These are phyloP conservation scores for Sphinx pinastri DNA, from an alignment of 2,888 invertebrate genomes.

Conservation along the genomic window DNA sequence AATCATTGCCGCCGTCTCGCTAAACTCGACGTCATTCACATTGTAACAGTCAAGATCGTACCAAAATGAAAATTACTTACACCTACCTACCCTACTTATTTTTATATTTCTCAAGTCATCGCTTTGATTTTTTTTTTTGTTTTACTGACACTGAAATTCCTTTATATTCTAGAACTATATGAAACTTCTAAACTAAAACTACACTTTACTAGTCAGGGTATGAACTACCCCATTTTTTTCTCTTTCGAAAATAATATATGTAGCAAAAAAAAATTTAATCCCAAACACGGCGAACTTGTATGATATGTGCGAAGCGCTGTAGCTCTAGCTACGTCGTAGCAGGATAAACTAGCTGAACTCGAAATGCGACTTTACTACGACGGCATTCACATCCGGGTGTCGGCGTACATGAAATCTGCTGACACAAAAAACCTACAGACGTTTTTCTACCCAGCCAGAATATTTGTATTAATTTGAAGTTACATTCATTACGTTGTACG, in stretches of 20 bases:
- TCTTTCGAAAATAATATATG: no score
- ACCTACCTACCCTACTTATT: conserved; percentile 24
- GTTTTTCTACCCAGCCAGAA: background rate
- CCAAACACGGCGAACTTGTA: no score
- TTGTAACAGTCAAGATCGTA: conserved; percentile 58
- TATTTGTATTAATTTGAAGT: no score
- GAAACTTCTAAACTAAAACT: no score
- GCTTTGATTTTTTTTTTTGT: background rate
- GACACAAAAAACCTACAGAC: conserved; percentile 4
- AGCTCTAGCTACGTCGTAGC: no score
- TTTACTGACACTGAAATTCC: background rate
- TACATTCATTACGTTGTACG: no score
- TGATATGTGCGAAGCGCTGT: no score
- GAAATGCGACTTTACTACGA: background rate
- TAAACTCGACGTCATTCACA: conserved; percentile 68
- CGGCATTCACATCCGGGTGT: conserved; percentile 6
- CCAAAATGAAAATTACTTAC: conserved; percentile 49
- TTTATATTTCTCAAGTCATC: background rate
- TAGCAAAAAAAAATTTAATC: no score
- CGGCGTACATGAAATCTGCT: conserved; percentile 1
- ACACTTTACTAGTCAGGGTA: no score
- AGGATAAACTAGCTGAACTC: background rate
- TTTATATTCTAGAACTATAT: no score
- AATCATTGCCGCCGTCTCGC: conserved; percentile 70
- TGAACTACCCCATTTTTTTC: no score